phyloP scores from a whole-genome alignment of 2,113 vertebrate genomes.

The Desmodus rotundus region DNA sequence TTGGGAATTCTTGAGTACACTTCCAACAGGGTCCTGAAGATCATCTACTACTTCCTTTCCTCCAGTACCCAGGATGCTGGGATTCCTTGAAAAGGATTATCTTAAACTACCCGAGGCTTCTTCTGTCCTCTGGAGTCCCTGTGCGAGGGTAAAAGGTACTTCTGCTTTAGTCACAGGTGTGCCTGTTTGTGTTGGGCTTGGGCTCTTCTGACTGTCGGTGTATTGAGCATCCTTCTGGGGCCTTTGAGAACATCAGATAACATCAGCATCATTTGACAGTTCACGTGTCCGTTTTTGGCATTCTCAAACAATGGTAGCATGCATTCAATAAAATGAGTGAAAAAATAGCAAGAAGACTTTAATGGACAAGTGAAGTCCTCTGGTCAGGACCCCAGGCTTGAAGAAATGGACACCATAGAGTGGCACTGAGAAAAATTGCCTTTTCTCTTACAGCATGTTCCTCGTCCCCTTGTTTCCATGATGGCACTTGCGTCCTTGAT shows the following conservation, averaged over 20 bases:
- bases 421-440: not conserved
- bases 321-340: not conserved
- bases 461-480: conserved; percentile 94
- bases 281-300: not conserved
- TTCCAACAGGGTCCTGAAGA: not conserved
- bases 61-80: not conserved
- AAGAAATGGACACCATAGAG: accelerated
- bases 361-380: not conserved
- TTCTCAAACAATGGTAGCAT: not conserved
- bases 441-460: conserved; percentile 88
- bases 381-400: not conserved
- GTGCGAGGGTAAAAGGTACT: accelerated
- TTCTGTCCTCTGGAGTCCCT: not conserved
- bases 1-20: not conserved
- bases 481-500: conserved; percentile 92
- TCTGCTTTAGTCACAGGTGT: not conserved
- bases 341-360: not conserved
- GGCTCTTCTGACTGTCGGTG: not conserved
- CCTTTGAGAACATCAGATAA: not conserved
- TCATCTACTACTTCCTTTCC: not conserved
- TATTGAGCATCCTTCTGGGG: not conserved
- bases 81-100: not conserved
- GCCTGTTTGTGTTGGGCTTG: not conserved
- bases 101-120: not conserved
- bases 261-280: not conserved